These are phyloP conservation scores for Stratiolaelaps scimitus DNA, from an alignment of 1,140 invertebrate genomes.

Conservation along the genomic window DNA sequence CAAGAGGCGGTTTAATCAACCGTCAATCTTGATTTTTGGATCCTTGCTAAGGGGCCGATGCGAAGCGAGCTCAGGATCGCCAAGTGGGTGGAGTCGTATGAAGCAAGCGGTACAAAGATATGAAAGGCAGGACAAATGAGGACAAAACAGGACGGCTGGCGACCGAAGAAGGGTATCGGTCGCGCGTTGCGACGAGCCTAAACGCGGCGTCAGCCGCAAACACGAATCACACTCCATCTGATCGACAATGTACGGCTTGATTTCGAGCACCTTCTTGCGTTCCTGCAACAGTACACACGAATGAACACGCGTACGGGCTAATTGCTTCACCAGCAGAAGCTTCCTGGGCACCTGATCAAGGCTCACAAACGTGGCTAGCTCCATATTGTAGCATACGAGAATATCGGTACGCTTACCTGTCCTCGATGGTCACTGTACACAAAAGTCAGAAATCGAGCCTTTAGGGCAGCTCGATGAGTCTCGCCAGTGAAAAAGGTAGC, in stretches of 20 bases:
- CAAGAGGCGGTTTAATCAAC: too few relatives aligned
- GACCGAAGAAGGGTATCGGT: too few relatives aligned
- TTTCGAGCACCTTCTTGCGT: conserved; percentile 11
- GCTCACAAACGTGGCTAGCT: too few relatives aligned
- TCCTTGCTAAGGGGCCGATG: conserved; percentile 21
- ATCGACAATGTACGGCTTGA: conserved; percentile 15
- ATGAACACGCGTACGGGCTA: too few relatives aligned
- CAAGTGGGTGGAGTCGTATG: not conserved
- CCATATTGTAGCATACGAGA: too few relatives aligned
- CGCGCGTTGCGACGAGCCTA: too few relatives aligned
- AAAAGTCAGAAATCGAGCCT: not conserved
- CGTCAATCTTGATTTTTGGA: not conserved
- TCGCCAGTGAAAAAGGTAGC: conserved; percentile 17
- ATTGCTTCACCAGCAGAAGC: too few relatives aligned
- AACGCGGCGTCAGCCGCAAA: not conserved
- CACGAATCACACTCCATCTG: not conserved
- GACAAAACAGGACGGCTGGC: not conserved
- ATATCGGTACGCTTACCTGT: not conserved
- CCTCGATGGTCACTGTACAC: conserved; percentile 17
- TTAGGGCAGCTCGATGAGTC: not conserved
- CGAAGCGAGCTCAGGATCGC: not conserved
- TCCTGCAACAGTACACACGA: not conserved
- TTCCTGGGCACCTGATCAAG: too few relatives aligned
- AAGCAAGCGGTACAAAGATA: conserved; percentile 5
- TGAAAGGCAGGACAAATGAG: not conserved